Base-by-base conservation (phyloP, 2,797 vertebrate genomes). In the Lutjanus argentimaculatus region DNA sequence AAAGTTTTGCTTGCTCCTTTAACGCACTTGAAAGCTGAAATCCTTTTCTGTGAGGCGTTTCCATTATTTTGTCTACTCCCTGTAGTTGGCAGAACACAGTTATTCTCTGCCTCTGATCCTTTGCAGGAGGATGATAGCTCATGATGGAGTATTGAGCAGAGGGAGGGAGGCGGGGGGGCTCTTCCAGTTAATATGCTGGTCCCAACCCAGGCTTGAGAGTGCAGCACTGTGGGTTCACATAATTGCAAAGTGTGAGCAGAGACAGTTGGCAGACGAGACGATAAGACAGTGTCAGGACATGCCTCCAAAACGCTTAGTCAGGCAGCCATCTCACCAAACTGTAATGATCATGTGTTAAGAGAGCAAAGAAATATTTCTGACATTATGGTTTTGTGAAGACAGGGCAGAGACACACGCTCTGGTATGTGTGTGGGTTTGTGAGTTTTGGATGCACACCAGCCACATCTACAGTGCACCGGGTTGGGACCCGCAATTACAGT, bases 261-360 rank as follows among this genome's bases (percentile, higher is more conserved):
- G 90, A 91, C 79, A 45, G 87, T 88, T 92, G 92, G 91, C 93
- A 93, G 91, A 90, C 81, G 42, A 89, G 91, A 83, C 49, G 85
- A 89, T 79, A 85, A 88, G 84, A 84, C 85, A 62, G 71, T 87
- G 92, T 92, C 86, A 58, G 89, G 89, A 88, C 95, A 91, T 87
- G 93, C 84, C 92, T 93, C 77, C 53, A 75, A 93, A 94, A 91
- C 42, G 87, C 93, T 94, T 88, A 93, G 90, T 91, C 91, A 92
- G 91, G 76, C 92, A 86, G 91, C 66, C 91, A 89, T 92, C 90
- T 87, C 89, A 88, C 89, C 91, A 87, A 92, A 92, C 77, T 87
- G 87, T 93, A 93, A 95, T 94, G 90, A 95, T 91, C 82, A 80
- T 90, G 90, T 93, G 88, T 87, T 92, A 90, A 89, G 90, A 90